Evolutionary conservation across 1,140 invertebrate species (phyloP), one percentile per base, ranked within the genome.

Genomic region (Lepidurus packardi): DNA sequence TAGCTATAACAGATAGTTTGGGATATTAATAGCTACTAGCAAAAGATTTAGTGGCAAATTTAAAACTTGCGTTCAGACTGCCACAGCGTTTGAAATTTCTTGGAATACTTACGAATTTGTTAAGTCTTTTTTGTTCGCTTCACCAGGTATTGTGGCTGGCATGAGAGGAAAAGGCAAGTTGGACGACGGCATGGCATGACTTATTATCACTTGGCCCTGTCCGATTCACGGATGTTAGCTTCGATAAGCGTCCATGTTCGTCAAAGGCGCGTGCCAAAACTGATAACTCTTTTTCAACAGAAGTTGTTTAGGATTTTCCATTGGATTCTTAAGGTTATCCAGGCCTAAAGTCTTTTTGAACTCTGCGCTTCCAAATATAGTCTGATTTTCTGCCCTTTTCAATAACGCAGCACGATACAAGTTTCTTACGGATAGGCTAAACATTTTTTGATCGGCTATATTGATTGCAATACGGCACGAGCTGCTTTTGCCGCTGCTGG

Each of bases 231-330:
- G 53, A 65, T 65, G 53, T 65, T 65, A 65, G 53, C n/a, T 65
- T 65, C 53, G 53, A 65, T 65, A 65, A 65, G 53, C 53, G 16
- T 65, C 8, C 21, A 7, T 13, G 53, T 65, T 65, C 53, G 53
- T 65, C 53, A 65, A 65, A 65, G 53, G 16, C 53, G 53, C 8
- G 53, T 65, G 53, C 53, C 53, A 65, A 65, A 16, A 65, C 53
- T 65, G 53, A 65, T 65, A 65, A 65, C 53, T 65, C 53, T 65
- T 65, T 65, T 65, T 65, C 47, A 65, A n/a, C 53, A 65, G 53
- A 13, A 65, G 53, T 65, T 65, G 53, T 65, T 65, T 65, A 65
- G 53, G 53, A 13, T 21, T 21, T 65, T 65, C 3, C 13, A 0
- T 7, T n/a, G 45, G 16, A 65, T 9, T 11, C 13, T 13, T 65